Evolutionary conservation across 92 coral and sea anemone genomes (phyloP).

Genomic region (Montipora capitata): DNA sequence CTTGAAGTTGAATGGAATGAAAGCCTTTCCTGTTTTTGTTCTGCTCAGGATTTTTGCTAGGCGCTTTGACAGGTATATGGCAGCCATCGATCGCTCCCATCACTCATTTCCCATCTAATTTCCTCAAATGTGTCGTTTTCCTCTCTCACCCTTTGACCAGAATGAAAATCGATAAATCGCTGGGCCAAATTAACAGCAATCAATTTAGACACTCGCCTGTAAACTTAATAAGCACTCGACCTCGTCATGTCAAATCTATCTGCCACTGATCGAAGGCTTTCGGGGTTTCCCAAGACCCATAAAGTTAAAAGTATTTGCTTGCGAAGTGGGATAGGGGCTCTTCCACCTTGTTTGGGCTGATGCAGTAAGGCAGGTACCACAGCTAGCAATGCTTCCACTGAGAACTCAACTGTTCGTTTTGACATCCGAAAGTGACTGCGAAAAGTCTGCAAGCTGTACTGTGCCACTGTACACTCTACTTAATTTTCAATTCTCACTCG

Average conservation of each 20-base stretch:
- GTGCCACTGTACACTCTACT: not conserved
- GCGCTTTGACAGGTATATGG: constrained; percentile 59
- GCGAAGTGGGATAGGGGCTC: not conserved
- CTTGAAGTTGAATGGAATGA: constrained; percentile 34
- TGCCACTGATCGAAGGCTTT: not conserved
- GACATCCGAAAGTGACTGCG: not conserved
- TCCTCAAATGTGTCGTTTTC: constrained; percentile 30
- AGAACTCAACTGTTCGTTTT: not conserved
- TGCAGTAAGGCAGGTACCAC: not conserved
- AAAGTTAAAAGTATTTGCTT: not conserved
- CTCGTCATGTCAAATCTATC: not conserved
- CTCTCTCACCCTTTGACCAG: constrained; percentile 12
- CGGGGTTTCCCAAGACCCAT: not conserved
- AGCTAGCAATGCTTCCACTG: not conserved
- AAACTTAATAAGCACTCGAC: not conserved
- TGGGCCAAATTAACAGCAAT: not conserved
- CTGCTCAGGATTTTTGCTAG: constrained; percentile 6
- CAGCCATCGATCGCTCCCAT: constrained; percentile 42
- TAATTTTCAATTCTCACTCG: not conserved
- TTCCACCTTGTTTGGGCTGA: not conserved
- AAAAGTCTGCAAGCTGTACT: not conserved
- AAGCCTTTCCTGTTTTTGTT: constrained; percentile 59
- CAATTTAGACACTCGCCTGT: not conserved
- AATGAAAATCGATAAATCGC: not conserved
- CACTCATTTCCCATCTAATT: constrained; percentile 29